phyloP scores from a whole-genome alignment of 35 echinoderm and acorn worm genomes.

The Diadema setosum region DNA sequence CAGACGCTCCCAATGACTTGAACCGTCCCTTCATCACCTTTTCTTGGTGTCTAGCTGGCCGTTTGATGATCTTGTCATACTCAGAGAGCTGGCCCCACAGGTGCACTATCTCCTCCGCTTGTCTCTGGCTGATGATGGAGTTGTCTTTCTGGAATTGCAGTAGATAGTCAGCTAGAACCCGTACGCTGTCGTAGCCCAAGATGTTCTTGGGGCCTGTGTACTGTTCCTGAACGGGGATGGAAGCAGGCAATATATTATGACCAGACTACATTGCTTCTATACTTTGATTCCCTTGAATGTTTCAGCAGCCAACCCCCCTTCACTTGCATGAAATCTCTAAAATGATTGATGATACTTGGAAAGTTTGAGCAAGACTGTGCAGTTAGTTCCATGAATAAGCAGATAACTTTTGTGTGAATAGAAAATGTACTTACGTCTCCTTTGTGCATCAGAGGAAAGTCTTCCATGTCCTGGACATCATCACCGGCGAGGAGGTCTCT shows the following conservation, averaged over 20 bases:
- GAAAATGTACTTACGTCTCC: not conserved
- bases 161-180: constrained; percentile 32
- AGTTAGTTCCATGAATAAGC: too few relatives aligned
- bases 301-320: too few relatives aligned
- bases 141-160: not conserved
- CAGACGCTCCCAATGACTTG: not conserved
- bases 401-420: too few relatives aligned
- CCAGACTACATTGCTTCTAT: too few relatives aligned
- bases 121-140: not conserved
- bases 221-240: not conserved
- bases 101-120: not conserved
- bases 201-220: constrained; percentile 38
- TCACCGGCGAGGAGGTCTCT: not conserved
- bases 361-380: too few relatives aligned
- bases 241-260: not conserved
- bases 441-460: not conserved
- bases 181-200: not conserved
- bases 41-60: not conserved
- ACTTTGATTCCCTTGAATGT: too few relatives aligned
- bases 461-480: not conserved
- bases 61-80: constrained; percentile 14
- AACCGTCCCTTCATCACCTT: constrained; percentile 31
- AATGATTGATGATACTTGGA: too few relatives aligned
- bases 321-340: too few relatives aligned
- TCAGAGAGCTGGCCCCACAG: constrained; percentile 13